Conservation (phyloP, 1,140 invertebrate genomes). For the Sarcophaga bullata region DNA sequence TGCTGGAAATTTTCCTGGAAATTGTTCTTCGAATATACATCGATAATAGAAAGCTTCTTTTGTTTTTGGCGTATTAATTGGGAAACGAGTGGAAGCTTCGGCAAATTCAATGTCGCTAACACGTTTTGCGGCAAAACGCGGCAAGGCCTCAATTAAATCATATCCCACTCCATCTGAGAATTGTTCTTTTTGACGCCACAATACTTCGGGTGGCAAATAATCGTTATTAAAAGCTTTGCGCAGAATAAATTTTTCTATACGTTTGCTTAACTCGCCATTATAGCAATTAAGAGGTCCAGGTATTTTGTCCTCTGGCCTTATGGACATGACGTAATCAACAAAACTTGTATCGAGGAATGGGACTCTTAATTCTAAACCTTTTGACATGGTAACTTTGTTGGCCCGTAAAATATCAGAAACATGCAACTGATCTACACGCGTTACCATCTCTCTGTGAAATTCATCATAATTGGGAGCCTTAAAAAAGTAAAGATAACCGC, state of each 20-base stretch:
- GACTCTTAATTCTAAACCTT: constrained; percentile 85
- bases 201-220: constrained; percentile 81
- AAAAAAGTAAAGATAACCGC: constrained; percentile 91
- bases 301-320: constrained; percentile 74
- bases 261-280: constrained; percentile 43
- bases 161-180: constrained; percentile 87
- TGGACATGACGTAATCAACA: constrained; percentile 77
- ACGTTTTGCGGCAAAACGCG: constrained; percentile 70
- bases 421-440: constrained; percentile 73
- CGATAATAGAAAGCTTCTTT: constrained; percentile 90
- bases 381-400: constrained; percentile 85
- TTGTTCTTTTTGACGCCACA: constrained; percentile 93
- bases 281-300: constrained; percentile 72
- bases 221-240: constrained; percentile 78
- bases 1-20: constrained; percentile 56
- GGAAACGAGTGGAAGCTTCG: constrained; percentile 70
- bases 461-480: constrained; percentile 79
- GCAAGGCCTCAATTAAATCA: constrained; percentile 62
- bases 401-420: constrained; percentile 88
- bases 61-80: constrained; percentile 79
- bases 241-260: constrained; percentile 86
- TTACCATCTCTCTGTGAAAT: constrained; percentile 82
- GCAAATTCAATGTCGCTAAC: constrained; percentile 73
- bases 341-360: constrained; percentile 91
- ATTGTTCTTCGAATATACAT: constrained; percentile 58